phyloP scores from a whole-genome alignment of 2,888 invertebrate genomes.

The Dyspetes luteomarginatus region DNA sequence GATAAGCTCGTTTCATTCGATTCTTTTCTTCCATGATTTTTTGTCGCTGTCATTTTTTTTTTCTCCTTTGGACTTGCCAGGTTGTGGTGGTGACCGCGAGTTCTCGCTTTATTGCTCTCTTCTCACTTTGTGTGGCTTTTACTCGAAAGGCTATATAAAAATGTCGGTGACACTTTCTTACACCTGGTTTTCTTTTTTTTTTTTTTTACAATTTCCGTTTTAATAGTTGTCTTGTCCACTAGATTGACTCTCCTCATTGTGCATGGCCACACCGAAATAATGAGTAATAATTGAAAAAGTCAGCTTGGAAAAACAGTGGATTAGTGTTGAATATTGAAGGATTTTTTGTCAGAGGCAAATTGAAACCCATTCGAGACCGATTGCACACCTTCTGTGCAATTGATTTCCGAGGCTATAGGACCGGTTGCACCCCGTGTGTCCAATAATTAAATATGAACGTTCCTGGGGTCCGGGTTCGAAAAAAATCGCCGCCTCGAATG shows the following conservation, averaged over 20 bases:
- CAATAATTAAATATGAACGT: too few species aligned
- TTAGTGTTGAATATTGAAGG: too few species aligned
- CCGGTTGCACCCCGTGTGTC: too few species aligned
- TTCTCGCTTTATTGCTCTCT: constrained; percentile 16
- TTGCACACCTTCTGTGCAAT: too few species aligned
- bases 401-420: too few species aligned
- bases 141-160: constrained; percentile 62
- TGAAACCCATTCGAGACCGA: neutral
- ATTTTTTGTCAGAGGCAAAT: too few species aligned
- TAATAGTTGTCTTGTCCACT: constrained; percentile 33
- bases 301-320: too few species aligned
- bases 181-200: constrained; percentile 44
- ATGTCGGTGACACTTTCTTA: constrained; percentile 63
- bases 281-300: too few species aligned
- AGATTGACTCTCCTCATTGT: too few species aligned
- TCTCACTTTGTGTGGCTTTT: constrained; percentile 62
- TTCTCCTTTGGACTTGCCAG: neutral
- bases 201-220: constrained; percentile 22
- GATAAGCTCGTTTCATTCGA: constrained; percentile 65
- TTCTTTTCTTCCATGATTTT: constrained; percentile 57
- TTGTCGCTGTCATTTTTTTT: constrained; percentile 11
- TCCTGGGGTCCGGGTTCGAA: too few species aligned
- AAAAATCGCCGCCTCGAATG: too few species aligned
- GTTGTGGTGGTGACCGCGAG: constrained; percentile 11
- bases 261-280: too few species aligned